phyloP scores from a whole-genome alignment of 2,113 vertebrate species.

The Upupa epops region DNA sequence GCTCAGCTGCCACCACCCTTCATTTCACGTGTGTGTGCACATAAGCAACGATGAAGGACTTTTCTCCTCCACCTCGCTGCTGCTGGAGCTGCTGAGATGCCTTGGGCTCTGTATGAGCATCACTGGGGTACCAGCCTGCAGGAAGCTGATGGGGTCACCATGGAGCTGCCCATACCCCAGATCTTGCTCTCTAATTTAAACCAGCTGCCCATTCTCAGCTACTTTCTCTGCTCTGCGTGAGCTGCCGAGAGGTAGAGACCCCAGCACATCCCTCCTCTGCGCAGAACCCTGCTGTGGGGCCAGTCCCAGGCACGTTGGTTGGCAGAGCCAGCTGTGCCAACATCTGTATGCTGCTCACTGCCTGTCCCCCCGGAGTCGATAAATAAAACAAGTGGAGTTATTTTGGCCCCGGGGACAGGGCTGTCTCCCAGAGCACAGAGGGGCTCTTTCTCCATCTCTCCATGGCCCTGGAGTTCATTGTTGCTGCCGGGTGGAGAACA shows the following conservation, averaged over 20 bases:
- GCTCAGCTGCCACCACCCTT: not conserved
- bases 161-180: not conserved
- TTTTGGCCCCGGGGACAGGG: constrained; percentile 65
- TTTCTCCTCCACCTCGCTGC: not conserved
- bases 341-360: constrained; percentile 62
- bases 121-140: not conserved
- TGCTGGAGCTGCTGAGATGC: not conserved
- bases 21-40: not conserved
- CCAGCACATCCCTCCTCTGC: not conserved
- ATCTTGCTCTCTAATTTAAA: not conserved
- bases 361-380: constrained; percentile 44
- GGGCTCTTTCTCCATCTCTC: constrained; percentile 54
- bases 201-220: rapidly evolving
- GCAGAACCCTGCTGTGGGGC: rapidly evolving
- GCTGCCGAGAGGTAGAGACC: rapidly evolving
- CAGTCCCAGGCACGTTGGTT: not conserved
- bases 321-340: constrained; percentile 60
- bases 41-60: not conserved
- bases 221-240: not conserved
- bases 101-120: not conserved
- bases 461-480: constrained; percentile 39
- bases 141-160: rapidly evolving
- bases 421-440: constrained; percentile 75
- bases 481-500: constrained; percentile 63
- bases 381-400: constrained; percentile 76